phyloP scores from a whole-genome alignment of 2,113 vertebrate species.

The Tretioscincus oriximinensis region DNA sequence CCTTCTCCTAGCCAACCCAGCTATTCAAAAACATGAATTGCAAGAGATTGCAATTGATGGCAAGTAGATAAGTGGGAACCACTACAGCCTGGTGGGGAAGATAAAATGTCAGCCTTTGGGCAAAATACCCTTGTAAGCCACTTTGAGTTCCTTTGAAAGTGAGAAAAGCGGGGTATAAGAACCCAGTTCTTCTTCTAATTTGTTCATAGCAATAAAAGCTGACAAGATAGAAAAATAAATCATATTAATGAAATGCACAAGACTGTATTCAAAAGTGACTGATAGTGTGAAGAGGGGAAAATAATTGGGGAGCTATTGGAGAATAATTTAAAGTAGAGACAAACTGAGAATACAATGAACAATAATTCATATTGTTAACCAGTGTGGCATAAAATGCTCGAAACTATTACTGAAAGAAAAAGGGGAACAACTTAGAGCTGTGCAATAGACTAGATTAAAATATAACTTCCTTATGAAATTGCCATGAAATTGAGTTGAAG shows the following conservation, averaged over 20 bases:
- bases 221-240: slow-evolving; percentile 4
- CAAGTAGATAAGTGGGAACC: no score
- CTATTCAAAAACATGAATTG: no score
- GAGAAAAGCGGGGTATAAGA: no score
- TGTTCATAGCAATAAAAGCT: no score
- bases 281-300: slow-evolving; percentile 13
- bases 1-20: no score
- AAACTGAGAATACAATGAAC: slow-evolving; percentile 38
- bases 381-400: slow-evolving; percentile 35
- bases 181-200: no score
- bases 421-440: slow-evolving; percentile 42
- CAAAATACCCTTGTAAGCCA: no score
- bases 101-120: no score
- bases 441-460: slow-evolving; percentile 61
- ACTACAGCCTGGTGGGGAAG: no score
- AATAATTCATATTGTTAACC: slow-evolving; percentile 51
- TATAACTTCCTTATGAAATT: slow-evolving; percentile 66
- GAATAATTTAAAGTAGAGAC: slow-evolving; percentile 48
- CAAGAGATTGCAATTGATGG: no score
- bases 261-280: not conserved
- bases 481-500: slow-evolving; percentile 67
- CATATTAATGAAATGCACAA: slow-evolving; percentile 16
- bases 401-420: slow-evolving; percentile 51
- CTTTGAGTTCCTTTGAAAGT: no score
- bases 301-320: slow-evolving; percentile 38